Conservation (phyloP, 2,888 invertebrate genomes). For the Acleris literana region DNA sequence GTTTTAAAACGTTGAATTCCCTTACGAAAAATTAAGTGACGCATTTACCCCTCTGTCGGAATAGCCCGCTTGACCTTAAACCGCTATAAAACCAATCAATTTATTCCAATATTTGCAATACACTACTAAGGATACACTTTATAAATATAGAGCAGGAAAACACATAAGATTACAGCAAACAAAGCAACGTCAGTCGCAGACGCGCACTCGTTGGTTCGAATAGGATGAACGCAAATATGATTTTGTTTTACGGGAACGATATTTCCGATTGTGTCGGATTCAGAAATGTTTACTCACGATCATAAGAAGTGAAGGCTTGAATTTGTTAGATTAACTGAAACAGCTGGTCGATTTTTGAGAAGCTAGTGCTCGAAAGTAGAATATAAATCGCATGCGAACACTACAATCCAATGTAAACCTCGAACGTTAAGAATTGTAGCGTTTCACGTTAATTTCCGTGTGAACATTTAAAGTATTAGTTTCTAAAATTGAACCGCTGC, state of each 20-base stretch:
- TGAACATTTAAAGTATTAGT: no score
- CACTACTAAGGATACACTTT: neutral
- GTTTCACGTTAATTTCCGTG: no score
- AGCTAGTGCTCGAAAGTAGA: no score
- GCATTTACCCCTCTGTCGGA: no score
- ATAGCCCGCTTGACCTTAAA: no score
- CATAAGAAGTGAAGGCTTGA: neutral
- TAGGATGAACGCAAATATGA: constrained; percentile 10
- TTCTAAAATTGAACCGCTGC: no score
- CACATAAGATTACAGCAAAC: constrained; percentile 2
- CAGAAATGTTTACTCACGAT: neutral
- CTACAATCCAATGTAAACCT: no score
- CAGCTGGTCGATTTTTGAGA: neutral
- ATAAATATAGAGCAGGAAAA: neutral
- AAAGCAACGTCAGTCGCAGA: constrained; percentile 12
- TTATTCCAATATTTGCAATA: neutral
- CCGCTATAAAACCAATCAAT: neutral
- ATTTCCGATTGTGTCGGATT: neutral
- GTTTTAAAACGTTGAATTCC: no score
- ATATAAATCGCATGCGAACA: no score
- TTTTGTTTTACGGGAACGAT: constrained; percentile 4
- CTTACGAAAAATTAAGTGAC: no score
- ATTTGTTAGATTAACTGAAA: neutral
- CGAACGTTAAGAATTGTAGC: no score
- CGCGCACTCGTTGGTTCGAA: constrained; percentile 4